A percentile compares a stretch with the other conserved stretches of the same genome.
These are phyloP conservation scores for Coleophora deauratella DNA, from an alignment of 2,888 invertebrate genomes.

Conservation along the genomic window DNA sequence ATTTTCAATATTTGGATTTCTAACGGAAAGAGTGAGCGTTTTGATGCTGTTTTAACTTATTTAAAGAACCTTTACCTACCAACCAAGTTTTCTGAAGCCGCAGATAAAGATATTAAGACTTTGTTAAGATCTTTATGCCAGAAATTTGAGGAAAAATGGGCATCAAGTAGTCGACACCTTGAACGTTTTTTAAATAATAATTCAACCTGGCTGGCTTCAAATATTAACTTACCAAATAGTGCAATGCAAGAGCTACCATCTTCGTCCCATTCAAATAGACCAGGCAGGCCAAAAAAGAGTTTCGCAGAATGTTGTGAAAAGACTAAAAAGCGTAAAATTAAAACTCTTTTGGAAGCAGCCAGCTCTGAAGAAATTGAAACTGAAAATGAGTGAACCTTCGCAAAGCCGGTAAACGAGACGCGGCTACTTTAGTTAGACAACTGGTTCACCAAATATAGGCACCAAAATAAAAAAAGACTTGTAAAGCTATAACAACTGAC, in stretches of 20 bases:
- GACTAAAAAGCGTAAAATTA: neutral
- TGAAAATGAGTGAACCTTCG: neutral
- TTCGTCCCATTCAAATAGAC: neutral
- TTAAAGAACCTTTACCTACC: neutral
- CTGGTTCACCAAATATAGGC: neutral
- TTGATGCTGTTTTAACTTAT: neutral
- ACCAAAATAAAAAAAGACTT: neutral
- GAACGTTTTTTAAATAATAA: neutral
- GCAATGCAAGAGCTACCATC: neutral
- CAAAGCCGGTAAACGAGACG: neutral
- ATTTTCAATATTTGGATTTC: neutral
- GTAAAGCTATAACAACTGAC: neutral
- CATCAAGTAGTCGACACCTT: neutral
- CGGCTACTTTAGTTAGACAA: too few relatives aligned
- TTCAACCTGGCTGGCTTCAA: neutral
- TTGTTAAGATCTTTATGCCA: neutral
- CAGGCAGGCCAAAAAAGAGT: neutral
- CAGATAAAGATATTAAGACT: neutral
- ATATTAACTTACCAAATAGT: neutral
- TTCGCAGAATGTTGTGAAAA: neutral
- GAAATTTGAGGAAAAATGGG: neutral
- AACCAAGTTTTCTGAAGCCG: neutral
- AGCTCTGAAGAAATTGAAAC: neutral
- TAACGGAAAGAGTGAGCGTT: neutral
- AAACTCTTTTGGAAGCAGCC: neutral